Conservation (phyloP, 2,113 vertebrate genomes). For the human (Homo sapiens) region GRCh38 chr11:109486001-109486500, state of each 20-base stretch:
- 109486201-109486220: neutral
- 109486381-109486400: conserved; percentile 15
- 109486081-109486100: neutral
- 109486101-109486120: neutral
- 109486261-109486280: neutral
- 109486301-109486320: neutral
- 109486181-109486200: neutral
- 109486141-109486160: neutral
- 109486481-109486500: neutral
- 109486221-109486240: neutral
- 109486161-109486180: neutral
- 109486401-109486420: neutral
- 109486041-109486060: too few species aligned
- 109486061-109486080: too few species aligned
- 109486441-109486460: neutral
- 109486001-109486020: too few species aligned
- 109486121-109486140: neutral
- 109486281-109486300: conserved; percentile 6
- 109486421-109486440: neutral
- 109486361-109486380: conserved; percentile 15
- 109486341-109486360: conserved; percentile 36
- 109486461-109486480: neutral
- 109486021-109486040: too few species aligned
- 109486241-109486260: conserved; percentile 29
- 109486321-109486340: conserved; percentile 36